phyloP scores from a whole-genome alignment of 1,140 invertebrate genomes.

The Zeugodacus cucurbitae region DNA sequence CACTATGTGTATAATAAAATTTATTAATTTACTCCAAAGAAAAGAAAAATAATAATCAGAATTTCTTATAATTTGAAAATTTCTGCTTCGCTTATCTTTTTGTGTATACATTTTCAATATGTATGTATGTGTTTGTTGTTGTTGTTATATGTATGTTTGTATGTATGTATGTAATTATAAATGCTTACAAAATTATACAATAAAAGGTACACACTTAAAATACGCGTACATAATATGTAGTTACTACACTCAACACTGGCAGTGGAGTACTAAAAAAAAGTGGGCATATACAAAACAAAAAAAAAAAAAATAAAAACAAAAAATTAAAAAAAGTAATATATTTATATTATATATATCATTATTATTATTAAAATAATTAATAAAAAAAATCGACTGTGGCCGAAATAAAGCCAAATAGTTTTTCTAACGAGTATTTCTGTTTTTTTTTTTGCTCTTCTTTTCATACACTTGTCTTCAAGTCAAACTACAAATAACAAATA shows the following conservation, averaged over 20 bases:
- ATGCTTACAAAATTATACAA: slow-evolving; percentile 33
- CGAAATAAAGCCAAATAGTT: slow-evolving; percentile 2
- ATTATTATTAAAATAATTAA: slow-evolving; percentile 9
- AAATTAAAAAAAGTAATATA: too few species aligned
- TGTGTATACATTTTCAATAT: background rate
- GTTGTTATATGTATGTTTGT: background rate
- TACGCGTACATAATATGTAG: background rate
- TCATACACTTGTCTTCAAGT: background rate
- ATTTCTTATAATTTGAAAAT: slow-evolving; percentile 27
- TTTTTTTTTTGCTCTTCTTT: too few species aligned
- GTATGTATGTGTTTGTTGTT: background rate
- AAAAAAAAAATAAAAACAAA: too few species aligned
- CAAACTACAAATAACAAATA: slow-evolving; percentile 28
- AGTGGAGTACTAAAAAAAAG: background rate
- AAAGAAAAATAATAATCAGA: background rate
- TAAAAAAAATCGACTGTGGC: slow-evolving; percentile 23
- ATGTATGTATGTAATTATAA: slow-evolving; percentile 24
- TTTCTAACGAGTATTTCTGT: slow-evolving; percentile 29
- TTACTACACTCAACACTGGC: slow-evolving; percentile 17
- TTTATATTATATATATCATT: background rate
- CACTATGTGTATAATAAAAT: background rate
- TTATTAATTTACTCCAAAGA: slow-evolving; percentile 30
- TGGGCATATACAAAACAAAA: background rate
- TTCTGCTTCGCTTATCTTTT: background rate
- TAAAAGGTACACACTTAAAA: slow-evolving; percentile 30